Base-by-base conservation (phyloP, 2,113 vertebrate species). In the Camelus dromedarius region DNA sequence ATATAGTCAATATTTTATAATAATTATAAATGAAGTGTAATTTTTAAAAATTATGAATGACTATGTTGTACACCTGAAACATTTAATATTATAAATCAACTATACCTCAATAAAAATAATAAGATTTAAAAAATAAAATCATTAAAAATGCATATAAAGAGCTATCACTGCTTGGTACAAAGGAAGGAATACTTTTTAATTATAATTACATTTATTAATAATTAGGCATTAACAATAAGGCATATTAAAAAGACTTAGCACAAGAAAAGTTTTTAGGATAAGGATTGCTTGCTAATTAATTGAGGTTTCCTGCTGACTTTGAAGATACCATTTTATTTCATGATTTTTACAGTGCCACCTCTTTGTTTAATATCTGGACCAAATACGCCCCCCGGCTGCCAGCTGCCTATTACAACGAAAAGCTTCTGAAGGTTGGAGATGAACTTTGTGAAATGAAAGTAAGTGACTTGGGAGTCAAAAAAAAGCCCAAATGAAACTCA, bases 381-480 rank as follows among this genome's bases (percentile, higher is more conserved):
- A 99, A 99, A 92, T 99, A 99, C 66, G 99, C 99, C 95, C 97
- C 98, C 95, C 98, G 99, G 79, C 98, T 99, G 79, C 99, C 99
- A 10, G 89, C 93, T 3, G 98, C 96, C 96, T 99, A 99, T 96
- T 99, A 99, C 95, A 98, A 99, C 56, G 99, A 99, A 94, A 99
- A 98, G 75, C 98, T 99, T 96, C 81, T 99, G 97, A 98, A 99
- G 97, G 98, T 99, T 94, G 99, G 99, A 93, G 99, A 99, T 98
- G 98, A 98, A 92, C 99, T 99, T 56, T 97, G 81, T 98, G 98
- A 98, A 92, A 98, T 99, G 32, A 99, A 99, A 99, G 99, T 99
- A 99, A 98, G 98, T 98, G 83, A 0, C 35, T 70, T 30, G 22
- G 18, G 75, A 95, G 91, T 79, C 38, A 11, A 92, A 94, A 79